A percentile compares a stretch with the other conserved stretches of the same genome.
Conservation (phyloP, 2,113 vertebrate genomes). For the Ondatra zibethicus region DNA sequence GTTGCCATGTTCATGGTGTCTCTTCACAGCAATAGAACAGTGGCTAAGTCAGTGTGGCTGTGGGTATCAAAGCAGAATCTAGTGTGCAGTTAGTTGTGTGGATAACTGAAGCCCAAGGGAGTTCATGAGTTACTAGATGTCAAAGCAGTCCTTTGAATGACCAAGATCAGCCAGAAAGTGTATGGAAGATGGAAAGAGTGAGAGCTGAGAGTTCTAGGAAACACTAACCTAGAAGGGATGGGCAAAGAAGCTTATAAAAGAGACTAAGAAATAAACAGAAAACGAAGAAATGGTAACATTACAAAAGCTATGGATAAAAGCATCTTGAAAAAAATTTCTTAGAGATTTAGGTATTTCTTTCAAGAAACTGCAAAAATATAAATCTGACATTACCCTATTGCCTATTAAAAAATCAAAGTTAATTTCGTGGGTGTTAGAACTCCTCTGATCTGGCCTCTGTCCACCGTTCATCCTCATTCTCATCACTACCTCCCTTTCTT, state of each 20-base stretch:
- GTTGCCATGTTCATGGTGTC: background rate
- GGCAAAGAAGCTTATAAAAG: background rate
- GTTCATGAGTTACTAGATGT: background rate
- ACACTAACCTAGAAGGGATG: background rate
- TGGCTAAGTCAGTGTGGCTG: background rate
- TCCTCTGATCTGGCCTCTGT: background rate
- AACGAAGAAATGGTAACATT: slow-evolving; percentile 4
- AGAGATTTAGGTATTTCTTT: background rate
- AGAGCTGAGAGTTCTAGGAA: background rate
- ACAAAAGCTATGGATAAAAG: slow-evolving; percentile 35
- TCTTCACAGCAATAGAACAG: background rate
- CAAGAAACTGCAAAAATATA: slow-evolving; percentile 42
- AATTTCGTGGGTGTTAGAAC: background rate
- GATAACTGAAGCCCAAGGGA: background rate
- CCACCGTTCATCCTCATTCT: background rate
- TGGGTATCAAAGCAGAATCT: background rate
- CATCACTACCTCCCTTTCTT: background rate
- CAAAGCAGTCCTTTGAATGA: background rate
- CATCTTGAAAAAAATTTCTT: background rate
- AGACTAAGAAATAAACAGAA: slow-evolving; percentile 36
- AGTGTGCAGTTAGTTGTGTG: background rate
- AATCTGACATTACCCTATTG: background rate
- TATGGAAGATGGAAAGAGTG: background rate
- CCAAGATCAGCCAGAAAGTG: background rate
- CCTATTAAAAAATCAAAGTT: background rate